Percentiles rank a stretch among this genome's conserved stretches.
These are phyloP conservation scores for Tupiocoris notatus DNA, from an alignment of 2,888 invertebrate genomes.

Conservation along the genomic window DNA sequence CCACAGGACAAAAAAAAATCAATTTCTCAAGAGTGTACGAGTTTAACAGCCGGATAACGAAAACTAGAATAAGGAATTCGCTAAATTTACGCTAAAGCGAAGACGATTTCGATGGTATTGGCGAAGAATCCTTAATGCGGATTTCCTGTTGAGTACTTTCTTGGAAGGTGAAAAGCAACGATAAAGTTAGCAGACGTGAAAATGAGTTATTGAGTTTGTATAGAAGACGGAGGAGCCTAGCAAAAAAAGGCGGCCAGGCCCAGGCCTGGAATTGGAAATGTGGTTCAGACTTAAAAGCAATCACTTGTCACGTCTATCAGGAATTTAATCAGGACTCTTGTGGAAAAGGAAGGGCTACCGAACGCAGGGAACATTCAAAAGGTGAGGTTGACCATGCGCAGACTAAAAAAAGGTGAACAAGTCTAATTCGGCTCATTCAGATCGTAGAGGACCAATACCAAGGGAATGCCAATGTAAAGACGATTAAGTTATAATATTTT, in stretches of 20 bases:
- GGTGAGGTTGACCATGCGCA: neutral
- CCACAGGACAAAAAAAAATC: too few relatives aligned
- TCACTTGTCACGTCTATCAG: conserved; percentile 41
- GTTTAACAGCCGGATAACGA: neutral
- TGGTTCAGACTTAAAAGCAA: conserved; percentile 41
- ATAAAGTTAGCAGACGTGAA: conserved; percentile 32
- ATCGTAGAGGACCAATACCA: too few relatives aligned
- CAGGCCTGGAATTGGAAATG: conserved; percentile 33
- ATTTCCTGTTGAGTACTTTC: neutral
- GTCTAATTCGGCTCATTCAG: too few relatives aligned
- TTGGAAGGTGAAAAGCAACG: conserved; percentile 15
- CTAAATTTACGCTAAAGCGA: neutral
- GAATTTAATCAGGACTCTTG: conserved; percentile 37
- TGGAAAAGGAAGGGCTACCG: neutral
- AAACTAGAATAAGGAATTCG: neutral
- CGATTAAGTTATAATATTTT: too few relatives aligned
- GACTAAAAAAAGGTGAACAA: neutral
- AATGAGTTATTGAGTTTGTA: conserved; percentile 39
- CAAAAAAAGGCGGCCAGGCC: neutral
- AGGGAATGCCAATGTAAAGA: neutral
- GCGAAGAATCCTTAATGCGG: conserved; percentile 12
- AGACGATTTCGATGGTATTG: neutral
- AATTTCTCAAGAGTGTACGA: too few relatives aligned
- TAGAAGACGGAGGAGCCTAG: neutral
- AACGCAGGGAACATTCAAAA: neutral